Conservation (phyloP, 2,797 vertebrate species). For the Geotria australis region DNA sequence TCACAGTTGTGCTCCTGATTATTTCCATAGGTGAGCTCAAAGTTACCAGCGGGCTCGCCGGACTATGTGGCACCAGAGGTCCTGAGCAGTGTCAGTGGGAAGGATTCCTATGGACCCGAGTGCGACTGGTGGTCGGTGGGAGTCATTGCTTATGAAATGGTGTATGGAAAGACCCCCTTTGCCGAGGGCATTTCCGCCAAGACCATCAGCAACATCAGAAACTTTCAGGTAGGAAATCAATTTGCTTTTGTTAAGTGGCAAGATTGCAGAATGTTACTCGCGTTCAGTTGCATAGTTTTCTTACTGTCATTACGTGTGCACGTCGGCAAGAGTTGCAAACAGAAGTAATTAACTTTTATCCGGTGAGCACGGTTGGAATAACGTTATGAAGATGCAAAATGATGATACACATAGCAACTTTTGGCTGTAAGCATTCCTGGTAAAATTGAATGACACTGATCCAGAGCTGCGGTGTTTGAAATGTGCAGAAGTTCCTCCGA, state of each 20-base stretch:
- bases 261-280: too few species aligned
- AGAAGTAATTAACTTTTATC: too few species aligned
- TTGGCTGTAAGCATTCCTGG: too few species aligned
- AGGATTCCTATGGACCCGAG: conserved; percentile 22
- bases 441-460: too few species aligned
- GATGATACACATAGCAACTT: too few species aligned
- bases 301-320: too few species aligned
- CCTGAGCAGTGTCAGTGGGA: conserved; percentile 20
- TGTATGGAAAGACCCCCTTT: conserved; percentile 51
- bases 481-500: conserved; percentile 40
- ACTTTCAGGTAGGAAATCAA: conserved; percentile 35
- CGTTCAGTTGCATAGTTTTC: too few species aligned
- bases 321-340: too few species aligned
- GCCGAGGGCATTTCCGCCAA: conserved; percentile 41
- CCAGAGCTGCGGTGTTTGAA: too few species aligned
- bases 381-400: too few species aligned
- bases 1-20: conserved; percentile 2
- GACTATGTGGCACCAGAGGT: conserved; percentile 77
- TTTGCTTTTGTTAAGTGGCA: too few species aligned
- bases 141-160: conserved; percentile 71
- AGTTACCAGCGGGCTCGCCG: conserved; percentile 36
- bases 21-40: conserved; percentile 25
- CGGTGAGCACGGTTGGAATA: too few species aligned
- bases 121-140: conserved; percentile 97
- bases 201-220: conserved; percentile 68